These are phyloP conservation scores for Diachasma alloeum DNA, from an alignment of 1,140 invertebrate genomes.

Conservation along the genomic window DNA sequence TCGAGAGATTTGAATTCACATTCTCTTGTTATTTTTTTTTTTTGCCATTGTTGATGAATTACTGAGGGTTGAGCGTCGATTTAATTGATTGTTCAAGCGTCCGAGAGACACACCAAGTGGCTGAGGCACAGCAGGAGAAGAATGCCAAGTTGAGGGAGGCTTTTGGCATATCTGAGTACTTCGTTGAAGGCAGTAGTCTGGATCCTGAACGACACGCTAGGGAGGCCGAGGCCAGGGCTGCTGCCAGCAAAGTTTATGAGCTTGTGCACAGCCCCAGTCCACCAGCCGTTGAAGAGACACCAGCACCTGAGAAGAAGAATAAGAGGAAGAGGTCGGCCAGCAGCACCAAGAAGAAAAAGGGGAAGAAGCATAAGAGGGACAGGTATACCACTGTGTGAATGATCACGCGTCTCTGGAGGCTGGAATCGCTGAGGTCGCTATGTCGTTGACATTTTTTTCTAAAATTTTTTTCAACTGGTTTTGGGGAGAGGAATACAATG, in stretches of 20 bases:
- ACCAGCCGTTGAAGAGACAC: conserved; percentile 29
- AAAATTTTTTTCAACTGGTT: background rate
- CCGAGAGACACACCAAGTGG: conserved; percentile 93
- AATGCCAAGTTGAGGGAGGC: conserved; percentile 92
- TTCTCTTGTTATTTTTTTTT: too few species aligned
- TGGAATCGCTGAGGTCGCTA: conserved; percentile 41
- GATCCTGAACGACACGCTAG: conserved; percentile 85
- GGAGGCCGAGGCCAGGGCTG: conserved; percentile 72
- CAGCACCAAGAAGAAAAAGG: conserved; percentile 56
- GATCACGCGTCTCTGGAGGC: conserved; percentile 50
- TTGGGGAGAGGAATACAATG: too few species aligned
- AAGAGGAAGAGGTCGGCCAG: conserved; percentile 53
- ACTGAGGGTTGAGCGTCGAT: too few species aligned
- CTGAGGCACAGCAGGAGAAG: conserved; percentile 95
- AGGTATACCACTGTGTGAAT: conserved; percentile 50
- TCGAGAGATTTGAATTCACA: too few species aligned
- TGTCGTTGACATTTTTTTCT: background rate
- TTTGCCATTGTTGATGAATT: too few species aligned
- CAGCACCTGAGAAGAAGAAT: conserved; percentile 51
- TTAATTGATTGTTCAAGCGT: conserved; percentile 69
- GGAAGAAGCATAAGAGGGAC: conserved; percentile 60
- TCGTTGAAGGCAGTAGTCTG: conserved; percentile 92
- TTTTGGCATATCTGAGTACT: conserved; percentile 93
- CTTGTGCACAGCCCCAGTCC: conserved; percentile 55
- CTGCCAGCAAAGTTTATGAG: conserved; percentile 44